These are phyloP conservation scores for Planiliza haematocheilus DNA, from an alignment of 2,113 vertebrate genomes.

Conservation along the genomic window DNA sequence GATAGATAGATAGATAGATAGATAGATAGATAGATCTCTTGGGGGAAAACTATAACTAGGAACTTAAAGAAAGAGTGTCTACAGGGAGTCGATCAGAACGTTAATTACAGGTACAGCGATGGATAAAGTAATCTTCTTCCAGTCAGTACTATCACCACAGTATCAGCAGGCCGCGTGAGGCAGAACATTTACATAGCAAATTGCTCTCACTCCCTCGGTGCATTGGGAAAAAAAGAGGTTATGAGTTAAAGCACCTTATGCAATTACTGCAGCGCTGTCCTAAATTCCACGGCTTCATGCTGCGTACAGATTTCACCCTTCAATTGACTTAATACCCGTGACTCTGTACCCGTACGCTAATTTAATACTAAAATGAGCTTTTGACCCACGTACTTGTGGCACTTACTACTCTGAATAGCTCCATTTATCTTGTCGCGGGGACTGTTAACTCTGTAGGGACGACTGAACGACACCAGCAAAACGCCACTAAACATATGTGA, in stretches of 20 bases:
- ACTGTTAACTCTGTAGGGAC: constrained; percentile 28
- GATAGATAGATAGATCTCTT: too few relatives aligned
- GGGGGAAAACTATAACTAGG: too few relatives aligned
- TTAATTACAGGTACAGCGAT: constrained; percentile 3
- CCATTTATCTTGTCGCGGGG: constrained; percentile 43
- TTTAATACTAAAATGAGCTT: constrained; percentile 65
- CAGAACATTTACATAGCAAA: constrained; percentile 40
- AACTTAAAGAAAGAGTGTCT: not conserved
- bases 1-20: too few relatives aligned
- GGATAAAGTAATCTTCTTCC: constrained; percentile 6
- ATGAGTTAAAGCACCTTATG: constrained; percentile 43
- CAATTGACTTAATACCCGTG: constrained; percentile 66
- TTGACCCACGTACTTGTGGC: constrained; percentile 56
- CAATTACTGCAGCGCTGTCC: constrained; percentile 44
- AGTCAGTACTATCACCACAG: not conserved
- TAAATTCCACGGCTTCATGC: constrained; percentile 52
- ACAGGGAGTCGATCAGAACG: not conserved
- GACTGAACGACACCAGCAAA: constrained; percentile 21
- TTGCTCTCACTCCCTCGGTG: constrained; percentile 19
- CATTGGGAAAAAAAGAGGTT: constrained; percentile 27
- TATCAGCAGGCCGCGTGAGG: constrained; percentile 12
- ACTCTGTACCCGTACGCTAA: constrained; percentile 54
- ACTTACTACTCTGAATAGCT: constrained; percentile 54
- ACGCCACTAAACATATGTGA: constrained; percentile 38
- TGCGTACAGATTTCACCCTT: constrained; percentile 63